Conservation (phyloP, 2,888 invertebrate species). For the Lissocephala sabroskyi region DNA sequence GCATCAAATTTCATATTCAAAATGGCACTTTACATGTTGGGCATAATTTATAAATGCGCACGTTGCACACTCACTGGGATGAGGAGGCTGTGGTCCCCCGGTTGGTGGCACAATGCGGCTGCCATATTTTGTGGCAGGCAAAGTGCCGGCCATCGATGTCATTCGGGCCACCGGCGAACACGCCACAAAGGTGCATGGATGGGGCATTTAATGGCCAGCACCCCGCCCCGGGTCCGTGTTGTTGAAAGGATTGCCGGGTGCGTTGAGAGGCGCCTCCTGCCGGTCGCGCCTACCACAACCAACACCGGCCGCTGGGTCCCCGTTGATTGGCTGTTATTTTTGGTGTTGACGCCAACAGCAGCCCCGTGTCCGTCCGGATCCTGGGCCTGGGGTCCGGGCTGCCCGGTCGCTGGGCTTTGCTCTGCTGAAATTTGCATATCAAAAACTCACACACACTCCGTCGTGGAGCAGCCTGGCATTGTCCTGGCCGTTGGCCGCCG, state of each 20-base stretch:
- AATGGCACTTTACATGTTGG: conserved; percentile 72
- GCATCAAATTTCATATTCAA: conserved; percentile 73
- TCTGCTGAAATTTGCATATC: conserved; percentile 59
- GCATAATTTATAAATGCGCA: conserved; percentile 72
- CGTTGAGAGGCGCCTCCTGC: conserved; percentile 1
- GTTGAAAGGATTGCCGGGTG: conserved; percentile 61
- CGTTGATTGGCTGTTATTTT: conserved; percentile 66
- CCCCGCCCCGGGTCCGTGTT: conserved; percentile 38
- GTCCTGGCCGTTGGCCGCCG: too few species aligned
- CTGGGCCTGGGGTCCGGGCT: too few species aligned
- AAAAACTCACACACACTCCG: conserved; percentile 34
- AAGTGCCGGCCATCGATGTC: conserved; percentile 35
- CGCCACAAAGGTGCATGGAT: conserved; percentile 8
- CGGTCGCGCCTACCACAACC: background rate
- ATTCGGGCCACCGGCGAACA: conserved; percentile 45
- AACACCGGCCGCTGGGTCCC: conserved; percentile 16
- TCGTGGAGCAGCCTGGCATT: conserved; percentile 12
- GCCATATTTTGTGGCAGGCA: conserved; percentile 61
- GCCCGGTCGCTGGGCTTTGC: too few species aligned
- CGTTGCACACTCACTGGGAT: conserved; percentile 23
- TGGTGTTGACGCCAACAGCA: conserved; percentile 51
- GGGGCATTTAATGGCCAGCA: conserved; percentile 46
- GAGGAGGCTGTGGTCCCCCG: too few species aligned
- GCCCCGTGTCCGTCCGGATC: too few species aligned
- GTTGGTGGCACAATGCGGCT: conserved; percentile 54